Percentiles rank a stretch among this genome's conserved stretches.
Conservation (phyloP, 2,888 invertebrate species). For the Acrobasis consociella region DNA sequence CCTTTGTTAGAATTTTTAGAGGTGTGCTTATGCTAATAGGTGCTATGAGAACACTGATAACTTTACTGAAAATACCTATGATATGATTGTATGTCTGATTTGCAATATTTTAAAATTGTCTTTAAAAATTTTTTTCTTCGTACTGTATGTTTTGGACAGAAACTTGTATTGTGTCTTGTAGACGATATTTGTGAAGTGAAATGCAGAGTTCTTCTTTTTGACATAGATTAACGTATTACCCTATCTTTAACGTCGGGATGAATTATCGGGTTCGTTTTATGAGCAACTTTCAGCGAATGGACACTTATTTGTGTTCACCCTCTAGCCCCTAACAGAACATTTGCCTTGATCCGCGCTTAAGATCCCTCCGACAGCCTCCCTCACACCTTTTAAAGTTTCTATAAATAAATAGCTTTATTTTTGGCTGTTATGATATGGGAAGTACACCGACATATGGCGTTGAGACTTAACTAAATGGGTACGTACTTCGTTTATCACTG, state of each 20-base stretch:
- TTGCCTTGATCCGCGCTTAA: constrained; percentile 37
- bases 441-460: constrained; percentile 23
- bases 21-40: too few relatives aligned
- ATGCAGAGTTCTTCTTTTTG: background rate
- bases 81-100: too few relatives aligned
- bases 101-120: too few relatives aligned
- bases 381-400: constrained; percentile 38
- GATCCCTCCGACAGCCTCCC: constrained; percentile 38
- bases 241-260: background rate
- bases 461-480: background rate
- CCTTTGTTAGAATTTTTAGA: background rate
- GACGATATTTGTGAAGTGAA: too few relatives aligned
- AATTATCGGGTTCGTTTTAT: background rate
- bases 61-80: too few relatives aligned
- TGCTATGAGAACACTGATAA: too few relatives aligned
- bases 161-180: too few relatives aligned
- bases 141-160: too few relatives aligned
- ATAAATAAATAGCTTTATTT: constrained; percentile 49
- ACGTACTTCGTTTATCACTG: constrained; percentile 12
- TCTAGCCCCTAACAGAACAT: constrained; percentile 38
- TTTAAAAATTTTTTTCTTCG: too few relatives aligned
- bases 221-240: background rate
- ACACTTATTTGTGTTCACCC: constrained; percentile 18
- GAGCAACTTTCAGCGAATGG: background rate
- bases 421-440: constrained; percentile 38